Evolutionary conservation across 1,140 invertebrate species (phyloP).

Genomic region (Chironomus striatipennis): DNA sequence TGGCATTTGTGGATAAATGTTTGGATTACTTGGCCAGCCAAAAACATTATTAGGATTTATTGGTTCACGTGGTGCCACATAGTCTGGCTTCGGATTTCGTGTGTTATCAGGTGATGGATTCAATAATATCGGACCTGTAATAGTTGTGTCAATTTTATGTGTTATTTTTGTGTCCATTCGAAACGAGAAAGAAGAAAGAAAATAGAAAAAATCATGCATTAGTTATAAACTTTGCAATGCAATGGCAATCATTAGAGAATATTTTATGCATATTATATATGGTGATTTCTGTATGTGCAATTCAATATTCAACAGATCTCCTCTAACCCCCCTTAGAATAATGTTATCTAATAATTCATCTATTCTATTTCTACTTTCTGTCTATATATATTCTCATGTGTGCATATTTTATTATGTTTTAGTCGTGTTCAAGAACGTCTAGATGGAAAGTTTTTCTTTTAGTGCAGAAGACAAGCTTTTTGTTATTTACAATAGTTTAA

Average conservation of each 20-base stretch:
- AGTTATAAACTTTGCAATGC: neutral
- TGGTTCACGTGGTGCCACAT: constrained; percentile 27
- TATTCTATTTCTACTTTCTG: neutral
- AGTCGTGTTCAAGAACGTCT: no score
- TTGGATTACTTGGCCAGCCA: constrained; percentile 32
- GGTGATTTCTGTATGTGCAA: no score
- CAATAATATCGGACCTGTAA: constrained; percentile 36
- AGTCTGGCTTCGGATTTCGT: constrained; percentile 31
- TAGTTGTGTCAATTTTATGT: neutral
- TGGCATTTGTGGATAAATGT: constrained; percentile 13
- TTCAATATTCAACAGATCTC: constrained; percentile 8
- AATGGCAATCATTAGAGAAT: no score
- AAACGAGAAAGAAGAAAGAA: neutral
- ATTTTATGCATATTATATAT: no score
- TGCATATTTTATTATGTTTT: no score
- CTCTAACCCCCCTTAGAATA: neutral
- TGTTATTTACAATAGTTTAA: no score
- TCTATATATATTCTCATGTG: no score
- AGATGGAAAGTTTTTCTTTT: no score
- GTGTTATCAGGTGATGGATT: constrained; percentile 39
- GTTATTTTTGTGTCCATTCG: neutral
- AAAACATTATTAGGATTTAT: constrained; percentile 40
- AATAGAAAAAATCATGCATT: constrained; percentile 9
- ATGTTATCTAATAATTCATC: constrained; percentile 9
- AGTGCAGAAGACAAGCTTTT: no score